A percentile compares a stretch with the other conserved stretches of the same genome.
These are phyloP conservation scores for Mya arenaria DNA, from an alignment of 1,140 invertebrate genomes.

Conservation along the genomic window DNA sequence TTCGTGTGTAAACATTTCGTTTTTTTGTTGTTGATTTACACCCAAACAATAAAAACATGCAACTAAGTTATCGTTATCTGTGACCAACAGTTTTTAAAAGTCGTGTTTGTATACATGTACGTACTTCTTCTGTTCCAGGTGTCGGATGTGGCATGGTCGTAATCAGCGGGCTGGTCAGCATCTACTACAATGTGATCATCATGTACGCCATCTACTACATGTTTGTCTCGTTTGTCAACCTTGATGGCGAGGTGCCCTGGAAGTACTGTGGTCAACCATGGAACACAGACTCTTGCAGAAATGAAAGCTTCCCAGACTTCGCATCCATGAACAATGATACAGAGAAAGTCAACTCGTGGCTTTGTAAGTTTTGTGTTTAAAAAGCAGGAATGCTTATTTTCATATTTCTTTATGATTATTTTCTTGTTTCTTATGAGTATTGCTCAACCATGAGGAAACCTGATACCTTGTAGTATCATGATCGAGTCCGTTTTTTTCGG, in stretches of 20 bases:
- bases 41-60: no score
- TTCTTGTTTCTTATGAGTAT: no score
- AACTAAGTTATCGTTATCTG: no score
- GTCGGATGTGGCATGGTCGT: conserved; percentile 77
- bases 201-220: conserved; percentile 80
- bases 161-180: conserved; percentile 71
- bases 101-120: no score
- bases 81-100: no score
- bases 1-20: no score
- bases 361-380: neutral
- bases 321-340: neutral
- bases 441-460: no score
- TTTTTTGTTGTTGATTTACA: no score
- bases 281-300: conserved; percentile 63
- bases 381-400: neutral
- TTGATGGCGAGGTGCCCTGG: conserved; percentile 73
- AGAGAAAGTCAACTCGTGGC: conserved; percentile 2
- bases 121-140: conserved; percentile 65
- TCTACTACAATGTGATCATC: conserved; percentile 78
- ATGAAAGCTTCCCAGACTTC: conserved; percentile 57
- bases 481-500: no score
- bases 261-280: conserved; percentile 65
- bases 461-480: no score
- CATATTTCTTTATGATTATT: no score
- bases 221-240: conserved; percentile 73